phyloP scores from a whole-genome alignment of 2,797 vertebrate genomes.

The Falco biarmicus region DNA sequence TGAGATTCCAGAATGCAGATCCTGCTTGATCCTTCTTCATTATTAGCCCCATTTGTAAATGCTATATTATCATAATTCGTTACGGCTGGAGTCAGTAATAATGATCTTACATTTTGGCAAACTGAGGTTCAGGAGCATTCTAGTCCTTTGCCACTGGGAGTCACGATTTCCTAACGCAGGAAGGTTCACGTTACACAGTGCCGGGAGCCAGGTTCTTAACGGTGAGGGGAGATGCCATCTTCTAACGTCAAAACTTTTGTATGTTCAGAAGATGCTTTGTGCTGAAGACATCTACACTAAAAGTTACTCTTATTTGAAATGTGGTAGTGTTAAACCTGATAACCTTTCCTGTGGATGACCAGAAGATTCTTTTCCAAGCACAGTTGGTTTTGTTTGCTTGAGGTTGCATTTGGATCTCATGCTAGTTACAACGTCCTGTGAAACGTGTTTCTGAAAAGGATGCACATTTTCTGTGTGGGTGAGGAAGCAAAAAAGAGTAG shows the following conservation, averaged over 20 bases:
- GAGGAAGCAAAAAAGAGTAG: background rate
- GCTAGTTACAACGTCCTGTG: background rate
- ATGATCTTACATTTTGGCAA: background rate
- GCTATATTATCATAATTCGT: fast-evolving
- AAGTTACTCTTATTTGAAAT: background rate
- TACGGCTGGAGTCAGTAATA: background rate
- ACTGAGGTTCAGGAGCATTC: background rate
- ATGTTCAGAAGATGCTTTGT: background rate
- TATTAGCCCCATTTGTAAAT: background rate
- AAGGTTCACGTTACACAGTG: background rate
- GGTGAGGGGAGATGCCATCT: background rate
- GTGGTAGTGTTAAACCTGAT: background rate
- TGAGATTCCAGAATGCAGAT: background rate
- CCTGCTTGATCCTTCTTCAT: background rate
- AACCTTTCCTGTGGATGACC: background rate
- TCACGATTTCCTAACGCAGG: slow-evolving; percentile 34
- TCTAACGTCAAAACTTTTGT: background rate
- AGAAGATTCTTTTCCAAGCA: background rate
- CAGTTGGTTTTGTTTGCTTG: background rate
- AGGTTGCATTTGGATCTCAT: background rate
- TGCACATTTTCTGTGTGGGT: fast-evolving
- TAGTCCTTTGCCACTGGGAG: slow-evolving; percentile 22
- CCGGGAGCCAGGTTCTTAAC: background rate
- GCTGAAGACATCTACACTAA: background rate
- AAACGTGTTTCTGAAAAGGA: background rate